Percentiles rank a stretch among this genome's conserved stretches.
phyloP scores from a whole-genome alignment of 2,113 vertebrate genomes.

The Riparia riparia region DNA sequence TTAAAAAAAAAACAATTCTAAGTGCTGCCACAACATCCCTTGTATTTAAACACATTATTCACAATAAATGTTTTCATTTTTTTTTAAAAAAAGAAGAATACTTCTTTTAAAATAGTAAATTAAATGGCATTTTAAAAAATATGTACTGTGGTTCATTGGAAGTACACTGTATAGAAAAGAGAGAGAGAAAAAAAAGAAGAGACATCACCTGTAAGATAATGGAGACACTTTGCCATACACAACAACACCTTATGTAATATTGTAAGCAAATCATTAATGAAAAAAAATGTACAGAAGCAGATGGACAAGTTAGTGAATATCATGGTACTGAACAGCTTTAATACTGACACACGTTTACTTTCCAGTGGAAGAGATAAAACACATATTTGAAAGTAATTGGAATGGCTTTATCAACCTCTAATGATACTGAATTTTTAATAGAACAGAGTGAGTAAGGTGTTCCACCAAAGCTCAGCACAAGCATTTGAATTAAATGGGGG shows the following conservation, averaged over 20 bases:
- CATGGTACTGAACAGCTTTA: conserved; percentile 76
- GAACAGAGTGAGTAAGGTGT: conserved; percentile 61
- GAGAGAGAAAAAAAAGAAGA: conserved; percentile 60
- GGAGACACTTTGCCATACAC: conserved; percentile 68
- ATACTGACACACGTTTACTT: conserved; percentile 78
- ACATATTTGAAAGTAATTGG: conserved; percentile 54
- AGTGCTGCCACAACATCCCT: conserved; percentile 78
- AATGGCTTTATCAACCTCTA: conserved; percentile 52
- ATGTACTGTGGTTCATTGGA: conserved; percentile 76
- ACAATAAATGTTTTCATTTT: conserved; percentile 75
- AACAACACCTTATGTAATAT: conserved; percentile 65
- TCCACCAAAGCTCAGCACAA: conserved; percentile 71
- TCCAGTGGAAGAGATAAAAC: conserved; percentile 74
- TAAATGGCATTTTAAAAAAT: conserved; percentile 73
- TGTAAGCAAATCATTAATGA: conserved; percentile 73
- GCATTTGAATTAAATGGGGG: background rate
- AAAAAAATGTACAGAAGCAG: conserved; percentile 74
- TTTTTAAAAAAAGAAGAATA: conserved; percentile 38
- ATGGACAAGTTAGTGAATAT: conserved; percentile 74
- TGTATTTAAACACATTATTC: conserved; percentile 77
- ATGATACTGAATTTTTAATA: conserved; percentile 53
- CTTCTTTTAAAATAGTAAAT: conserved; percentile 72
- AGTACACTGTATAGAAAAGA: conserved; percentile 71
- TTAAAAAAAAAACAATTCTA: conserved; percentile 76
- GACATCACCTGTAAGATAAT: conserved; percentile 73